Evolutionary conservation across 2,888 invertebrate species (phyloP).

Genomic region (Phaedon cochleariae): DNA sequence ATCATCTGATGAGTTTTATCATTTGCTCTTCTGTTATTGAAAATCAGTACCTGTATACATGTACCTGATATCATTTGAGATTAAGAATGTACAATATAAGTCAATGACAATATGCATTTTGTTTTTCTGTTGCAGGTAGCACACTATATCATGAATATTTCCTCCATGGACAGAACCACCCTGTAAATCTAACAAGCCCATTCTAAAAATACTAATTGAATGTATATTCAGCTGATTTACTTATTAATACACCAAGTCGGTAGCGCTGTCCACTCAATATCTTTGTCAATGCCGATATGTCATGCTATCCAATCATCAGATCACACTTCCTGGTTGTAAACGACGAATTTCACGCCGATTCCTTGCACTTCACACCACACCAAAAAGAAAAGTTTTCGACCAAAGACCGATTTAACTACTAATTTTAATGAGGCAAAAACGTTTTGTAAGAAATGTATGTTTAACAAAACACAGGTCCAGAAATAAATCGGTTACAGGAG

Average conservation of each 20-base stretch:
- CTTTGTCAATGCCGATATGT: not conserved
- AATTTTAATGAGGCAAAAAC: conserved; percentile 48
- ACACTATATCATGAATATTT: too few species aligned
- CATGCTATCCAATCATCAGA: not conserved
- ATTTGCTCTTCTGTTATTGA: too few species aligned
- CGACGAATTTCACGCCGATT: conserved; percentile 5
- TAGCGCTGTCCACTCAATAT: not conserved
- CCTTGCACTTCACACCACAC: conserved; percentile 17
- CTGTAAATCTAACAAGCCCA: not conserved
- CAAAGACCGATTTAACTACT: conserved; percentile 34
- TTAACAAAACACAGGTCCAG: conserved; percentile 55
- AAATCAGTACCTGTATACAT: too few species aligned
- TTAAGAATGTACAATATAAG: too few species aligned
- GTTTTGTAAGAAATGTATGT: conserved; percentile 52
- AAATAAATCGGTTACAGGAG: conserved; percentile 56
- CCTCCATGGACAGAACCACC: too few species aligned
- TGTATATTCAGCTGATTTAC: not conserved
- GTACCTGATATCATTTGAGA: too few species aligned
- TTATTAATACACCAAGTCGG: not conserved
- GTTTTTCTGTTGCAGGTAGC: too few species aligned
- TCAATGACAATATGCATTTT: too few species aligned
- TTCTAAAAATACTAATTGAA: conserved; percentile 15
- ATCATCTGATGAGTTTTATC: too few species aligned
- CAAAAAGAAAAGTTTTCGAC: conserved; percentile 28
- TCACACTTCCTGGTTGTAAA: conserved; percentile 6